Evolutionary conservation across 2,888 invertebrate species (phyloP), one percentile per base, ranked within the genome.

Genomic region (Sesamia inferens): DNA sequence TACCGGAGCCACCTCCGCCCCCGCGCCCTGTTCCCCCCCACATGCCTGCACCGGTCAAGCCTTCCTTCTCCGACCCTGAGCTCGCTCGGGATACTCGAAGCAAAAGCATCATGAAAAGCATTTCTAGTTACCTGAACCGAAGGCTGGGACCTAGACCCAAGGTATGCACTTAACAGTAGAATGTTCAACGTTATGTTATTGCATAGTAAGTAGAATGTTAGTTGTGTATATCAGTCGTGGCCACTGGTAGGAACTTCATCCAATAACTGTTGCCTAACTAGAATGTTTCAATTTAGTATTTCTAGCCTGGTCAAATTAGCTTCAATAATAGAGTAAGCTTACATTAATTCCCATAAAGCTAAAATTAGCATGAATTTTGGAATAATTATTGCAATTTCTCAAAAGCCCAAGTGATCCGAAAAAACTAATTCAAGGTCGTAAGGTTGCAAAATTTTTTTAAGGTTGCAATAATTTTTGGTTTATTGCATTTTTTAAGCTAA

Each of bases 91-190:
- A 96, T 42, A 98, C 98, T 88, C 96, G 98, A 80, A 96, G 98
- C 78, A 98, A 97, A 88, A 98, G 98, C 93, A 97, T 98, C 69
- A 98, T 98, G 88, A 98, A 98, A 94, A 97, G 98, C 68, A 97
- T 99, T 79, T 98, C 98, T 24, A 98, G 97, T 91, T 98, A 98
- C 92, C 98, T 99, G 91, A 97, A 97, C 87, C 98, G 98, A 92
- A 97, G 97, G 86, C 97, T 97, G 89, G 97, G 97, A 90, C 95
- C 96, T 88, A 95, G 97, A 96, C 93, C 96, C 92, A 95, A 97
- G 97, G 91, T 98, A 93, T 67, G 85, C 76, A 82, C 48, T 19
- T 16, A 58, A 22, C 19, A 48, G n/a, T 61, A 61, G 24, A n/a
- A 31, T 5, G 42, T 61, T 57, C 22, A 58, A 47, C 44, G 13